These are phyloP conservation scores for Portunus trituberculatus DNA, from an alignment of 1,140 invertebrate genomes.

Conservation along the genomic window DNA sequence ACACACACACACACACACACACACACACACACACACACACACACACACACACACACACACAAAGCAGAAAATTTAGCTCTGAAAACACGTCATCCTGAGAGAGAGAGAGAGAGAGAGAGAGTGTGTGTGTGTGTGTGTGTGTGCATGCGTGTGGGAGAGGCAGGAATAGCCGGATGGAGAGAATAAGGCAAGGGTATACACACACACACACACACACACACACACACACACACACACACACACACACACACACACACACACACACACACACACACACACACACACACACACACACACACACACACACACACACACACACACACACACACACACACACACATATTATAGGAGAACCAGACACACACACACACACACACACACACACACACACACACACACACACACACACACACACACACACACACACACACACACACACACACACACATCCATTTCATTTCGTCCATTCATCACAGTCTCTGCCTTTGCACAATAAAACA, in stretches of 20 bases:
- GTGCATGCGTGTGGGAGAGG: too few species aligned
- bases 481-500: too few species aligned
- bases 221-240: background rate
- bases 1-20: background rate
- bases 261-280: background rate
- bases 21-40: slow-evolving; percentile 20
- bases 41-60: slow-evolving; percentile 20
- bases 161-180: too few species aligned
- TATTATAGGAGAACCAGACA: too few species aligned
- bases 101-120: too few species aligned
- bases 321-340: slow-evolving; percentile 6
- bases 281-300: background rate
- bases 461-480: background rate
- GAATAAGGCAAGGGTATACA: too few species aligned
- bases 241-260: slow-evolving; percentile 11
- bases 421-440: slow-evolving; percentile 6
- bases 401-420: slow-evolving; percentile 20
- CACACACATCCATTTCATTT: background rate
- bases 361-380: background rate
- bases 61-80: too few species aligned
- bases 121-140: too few species aligned
- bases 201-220: slow-evolving; percentile 5
- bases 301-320: slow-evolving; percentile 18
- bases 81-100: too few species aligned
- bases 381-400: slow-evolving; percentile 20